Conservation (phyloP, 30 jellyfish, hydroid and myxozoan species). For the Aurelia aurita region DNA sequence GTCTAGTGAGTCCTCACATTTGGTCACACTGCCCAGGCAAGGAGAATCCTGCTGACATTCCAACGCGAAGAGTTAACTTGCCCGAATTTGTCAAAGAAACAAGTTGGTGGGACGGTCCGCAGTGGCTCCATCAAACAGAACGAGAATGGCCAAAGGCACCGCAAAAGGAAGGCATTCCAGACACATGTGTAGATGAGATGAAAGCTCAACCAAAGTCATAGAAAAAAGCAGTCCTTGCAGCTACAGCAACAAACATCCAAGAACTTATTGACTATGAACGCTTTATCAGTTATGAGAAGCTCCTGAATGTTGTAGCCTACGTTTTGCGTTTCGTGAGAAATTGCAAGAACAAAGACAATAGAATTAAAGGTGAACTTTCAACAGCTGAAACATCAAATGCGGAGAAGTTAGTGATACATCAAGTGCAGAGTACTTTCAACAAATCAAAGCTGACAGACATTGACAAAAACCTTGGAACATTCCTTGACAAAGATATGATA, state of each 20-base stretch:
- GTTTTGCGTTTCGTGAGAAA: constrained; percentile 6
- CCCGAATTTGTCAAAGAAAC: not conserved
- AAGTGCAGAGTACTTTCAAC: not conserved
- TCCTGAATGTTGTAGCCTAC: not conserved
- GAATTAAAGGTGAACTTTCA: not conserved
- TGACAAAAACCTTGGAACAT: not conserved
- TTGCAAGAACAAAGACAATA: not conserved
- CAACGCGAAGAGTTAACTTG: constrained; percentile 1
- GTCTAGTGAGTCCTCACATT: not conserved
- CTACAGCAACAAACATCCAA: not conserved
- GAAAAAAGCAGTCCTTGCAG: not conserved
- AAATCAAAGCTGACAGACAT: not conserved
- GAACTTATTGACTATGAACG: not conserved
- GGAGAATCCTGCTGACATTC: constrained; percentile 64
- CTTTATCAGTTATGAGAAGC: constrained; percentile 1
- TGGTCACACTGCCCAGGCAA: constrained; percentile 47
- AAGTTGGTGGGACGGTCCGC: constrained; percentile 35
- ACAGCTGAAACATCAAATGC: not conserved
- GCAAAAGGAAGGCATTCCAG: not conserved
- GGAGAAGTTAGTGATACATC: not conserved
- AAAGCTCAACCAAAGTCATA: constrained; percentile 23
- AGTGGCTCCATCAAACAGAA: not conserved
- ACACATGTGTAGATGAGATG: too few species aligned
- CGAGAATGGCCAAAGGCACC: not conserved
- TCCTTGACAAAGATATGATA: constrained; percentile 1